These are phyloP conservation scores for Plecturocebus donacophilus DNA, from an alignment of 2,113 vertebrate genomes.

Conservation along the genomic window DNA sequence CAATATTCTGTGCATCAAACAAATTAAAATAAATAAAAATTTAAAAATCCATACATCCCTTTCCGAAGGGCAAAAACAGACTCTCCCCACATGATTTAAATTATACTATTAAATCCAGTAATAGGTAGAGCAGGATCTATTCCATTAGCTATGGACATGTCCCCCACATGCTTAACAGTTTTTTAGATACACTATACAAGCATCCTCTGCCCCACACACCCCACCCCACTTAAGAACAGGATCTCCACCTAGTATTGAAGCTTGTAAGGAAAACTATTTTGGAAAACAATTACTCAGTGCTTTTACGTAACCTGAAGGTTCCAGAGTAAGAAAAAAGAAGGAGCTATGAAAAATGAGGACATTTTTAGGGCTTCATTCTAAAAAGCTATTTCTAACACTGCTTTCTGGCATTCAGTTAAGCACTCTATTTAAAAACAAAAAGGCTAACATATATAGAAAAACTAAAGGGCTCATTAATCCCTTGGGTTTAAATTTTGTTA, in stretches of 20 bases:
- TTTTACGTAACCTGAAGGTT: slow-evolving; percentile 11
- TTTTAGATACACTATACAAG: background rate
- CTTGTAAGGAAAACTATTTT: background rate
- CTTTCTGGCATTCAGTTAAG: slow-evolving; percentile 9
- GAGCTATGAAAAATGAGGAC: background rate
- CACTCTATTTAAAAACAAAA: background rate
- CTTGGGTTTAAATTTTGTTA: background rate
- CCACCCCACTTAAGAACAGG: background rate
- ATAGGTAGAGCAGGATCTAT: background rate
- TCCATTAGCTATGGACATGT: background rate
- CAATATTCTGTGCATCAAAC: background rate
- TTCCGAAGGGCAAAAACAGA: background rate
- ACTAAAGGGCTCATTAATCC: background rate
- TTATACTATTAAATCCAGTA: slow-evolving; percentile 11
- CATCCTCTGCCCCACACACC: background rate
- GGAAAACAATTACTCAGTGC: background rate
- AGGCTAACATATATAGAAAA: background rate
- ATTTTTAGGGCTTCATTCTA: background rate
- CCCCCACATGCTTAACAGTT: background rate
- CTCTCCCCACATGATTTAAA: background rate
- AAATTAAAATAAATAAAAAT: background rate
- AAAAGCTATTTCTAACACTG: slow-evolving; percentile 29
- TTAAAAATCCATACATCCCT: background rate
- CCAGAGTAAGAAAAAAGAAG: background rate
- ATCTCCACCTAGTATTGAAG: background rate